Conservation (phyloP, 2,113 vertebrate species). For the Rhizomys pruinosus region DNA sequence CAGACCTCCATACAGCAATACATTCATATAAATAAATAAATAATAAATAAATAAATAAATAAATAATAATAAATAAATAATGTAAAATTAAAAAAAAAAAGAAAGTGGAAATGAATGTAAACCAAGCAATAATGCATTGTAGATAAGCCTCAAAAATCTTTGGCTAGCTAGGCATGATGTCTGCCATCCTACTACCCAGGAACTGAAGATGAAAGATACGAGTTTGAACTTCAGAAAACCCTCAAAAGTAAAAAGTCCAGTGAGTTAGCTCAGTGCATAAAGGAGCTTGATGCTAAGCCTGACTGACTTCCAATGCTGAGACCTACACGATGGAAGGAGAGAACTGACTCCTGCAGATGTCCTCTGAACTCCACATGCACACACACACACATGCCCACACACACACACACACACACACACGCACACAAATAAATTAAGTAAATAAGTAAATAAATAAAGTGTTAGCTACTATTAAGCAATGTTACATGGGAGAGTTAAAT, state of each 20-base stretch:
- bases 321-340: background rate
- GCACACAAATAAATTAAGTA: background rate
- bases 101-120: slow-evolving; percentile 20
- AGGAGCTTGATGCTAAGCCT: background rate
- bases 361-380: background rate
- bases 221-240: background rate
- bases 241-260: background rate
- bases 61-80: no score
- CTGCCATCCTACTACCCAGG: background rate
- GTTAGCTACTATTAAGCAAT: background rate
- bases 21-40: no score
- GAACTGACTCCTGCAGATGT: no score
- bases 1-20: no score
- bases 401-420: background rate
- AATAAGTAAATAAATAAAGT: no score
- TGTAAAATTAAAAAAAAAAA: no score
- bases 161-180: background rate
- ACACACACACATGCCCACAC: background rate
- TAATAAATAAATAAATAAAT: no score
- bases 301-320: background rate
- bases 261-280: background rate
- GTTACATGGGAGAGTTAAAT: background rate
- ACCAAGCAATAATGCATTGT: background rate
- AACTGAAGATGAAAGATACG: background rate
- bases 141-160: background rate